A percentile compares a stretch with the other conserved stretches of the same genome.
Conservation (phyloP, 2,113 vertebrate genomes). For the Solea solea region DNA sequence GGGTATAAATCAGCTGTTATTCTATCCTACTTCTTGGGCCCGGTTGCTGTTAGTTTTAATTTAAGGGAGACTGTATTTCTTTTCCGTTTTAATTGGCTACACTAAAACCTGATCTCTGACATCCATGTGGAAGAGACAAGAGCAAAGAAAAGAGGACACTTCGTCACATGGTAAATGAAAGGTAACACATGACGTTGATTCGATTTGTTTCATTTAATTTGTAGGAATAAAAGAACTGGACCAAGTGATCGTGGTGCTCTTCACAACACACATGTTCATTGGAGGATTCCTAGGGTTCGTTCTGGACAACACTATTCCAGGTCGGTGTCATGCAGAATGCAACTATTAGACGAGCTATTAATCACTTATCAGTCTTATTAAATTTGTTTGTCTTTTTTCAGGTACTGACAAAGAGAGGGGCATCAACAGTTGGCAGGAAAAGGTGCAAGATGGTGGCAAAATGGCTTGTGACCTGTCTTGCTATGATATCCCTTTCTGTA, state of each 20-base stretch:
- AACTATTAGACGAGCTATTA: neutral
- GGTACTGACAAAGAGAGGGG: conserved; percentile 80
- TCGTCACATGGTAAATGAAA: neutral
- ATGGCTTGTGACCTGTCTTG: conserved; percentile 64
- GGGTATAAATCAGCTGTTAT: neutral
- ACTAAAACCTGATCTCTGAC: conserved; percentile 7
- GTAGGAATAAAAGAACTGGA: conserved; percentile 81
- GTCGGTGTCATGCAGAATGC: conserved; percentile 38
- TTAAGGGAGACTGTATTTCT: conserved; percentile 10
- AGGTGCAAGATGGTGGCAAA: conserved; percentile 26
- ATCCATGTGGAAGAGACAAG: neutral
- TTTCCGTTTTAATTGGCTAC: neutral
- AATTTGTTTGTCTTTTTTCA: conserved; percentile 11
- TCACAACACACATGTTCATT: conserved; percentile 85
- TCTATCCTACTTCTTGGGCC: conserved; percentile 5
- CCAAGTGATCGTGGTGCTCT: conserved; percentile 81
- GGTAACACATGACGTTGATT: neutral
- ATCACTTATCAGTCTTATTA: neutral
- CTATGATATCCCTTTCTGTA: conserved; percentile 78
- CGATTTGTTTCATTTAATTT: conserved; percentile 17
- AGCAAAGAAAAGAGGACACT: neutral
- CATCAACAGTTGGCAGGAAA: conserved; percentile 71
- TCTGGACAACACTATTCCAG: conserved; percentile 85
- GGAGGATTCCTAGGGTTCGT: conserved; percentile 84
- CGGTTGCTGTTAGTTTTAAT: neutral